Base-by-base conservation (phyloP, 1,140 invertebrate species). In the Drosophila ironensis region DNA sequence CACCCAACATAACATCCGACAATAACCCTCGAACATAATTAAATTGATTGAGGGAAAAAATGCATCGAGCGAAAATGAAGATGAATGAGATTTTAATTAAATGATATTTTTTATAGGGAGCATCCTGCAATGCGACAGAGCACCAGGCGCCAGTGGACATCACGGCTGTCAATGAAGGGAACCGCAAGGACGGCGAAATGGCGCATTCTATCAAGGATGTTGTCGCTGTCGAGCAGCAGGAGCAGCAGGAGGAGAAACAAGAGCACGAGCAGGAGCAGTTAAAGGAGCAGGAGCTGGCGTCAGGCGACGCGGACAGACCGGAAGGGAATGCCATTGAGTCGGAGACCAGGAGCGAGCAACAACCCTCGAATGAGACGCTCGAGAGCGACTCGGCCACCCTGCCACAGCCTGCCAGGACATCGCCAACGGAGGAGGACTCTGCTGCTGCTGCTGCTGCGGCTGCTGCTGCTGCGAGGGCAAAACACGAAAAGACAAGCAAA, bases 401-500 rank as follows among this genome's bases (percentile, higher is more conserved):
- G 30, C 30, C 30, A 33, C 30, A 8, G 4, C 30, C 5, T 6
- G 5, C n/a, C n/a, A n/a, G n/a, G n/a, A n/a, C n/a, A 4, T 11
- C 27, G 20, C 16, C 16, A 3, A 6, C 38, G 16, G 33, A 4
- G 30, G 27, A 61, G 41, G 48, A 40, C 30, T 40, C 68, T 63
- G 35, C 63, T 63, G 37, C 61, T 63, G 35, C 63, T 63, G 37
- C 61, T 63, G 35, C 63, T 63, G 37, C 61, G 54, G n/a, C n/a
- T n/a, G n/a, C n/a, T n/a, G n/a, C n/a, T 63, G 35, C 63, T 63
- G 37, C 61, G 54, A 68, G 54, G 46, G 74, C 47, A 63, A 61
- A 64, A 19, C 14, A 12, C 47, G 41, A 84, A 84, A 12, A 14
- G 20, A 41, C 56, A 72, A 84, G 52, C 80, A 84, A 72, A 84